Evolutionary conservation across 2,113 vertebrate genomes (phyloP), one percentile per base, ranked within the genome.

Genomic region (Ochotona princeps): DNA sequence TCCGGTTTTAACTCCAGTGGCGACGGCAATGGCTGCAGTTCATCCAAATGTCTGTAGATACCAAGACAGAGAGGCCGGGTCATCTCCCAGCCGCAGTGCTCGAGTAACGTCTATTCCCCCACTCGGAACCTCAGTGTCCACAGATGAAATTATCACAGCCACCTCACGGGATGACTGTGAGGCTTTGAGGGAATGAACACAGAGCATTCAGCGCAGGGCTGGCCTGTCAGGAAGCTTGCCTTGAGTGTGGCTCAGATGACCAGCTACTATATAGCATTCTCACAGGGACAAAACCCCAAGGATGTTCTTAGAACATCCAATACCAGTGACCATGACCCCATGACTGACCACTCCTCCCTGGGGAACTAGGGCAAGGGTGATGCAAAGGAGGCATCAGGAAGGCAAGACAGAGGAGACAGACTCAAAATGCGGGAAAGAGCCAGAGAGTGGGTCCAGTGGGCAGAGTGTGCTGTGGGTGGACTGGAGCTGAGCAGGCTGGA

Each of bases 41-140:
- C 97, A 25, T 97, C 96, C 12, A 72, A 81, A 75, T 97, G 95
- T 73, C 97, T 97, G 83, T 44, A 91, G 8, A 66, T 1, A 12
- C 61, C 72, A 72, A 51, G n/a, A 89, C 5, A 94, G 65, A 87
- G 57, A 72, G 54, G 32, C 70, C 47, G 54, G 23, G 35, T 74
- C 49, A 38, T 23, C 73, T 65, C 49, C 11, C 15, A 73, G 84
- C 21, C 66, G 20, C 0, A 44, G 13, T 65, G 11, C 51, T 30
- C 1, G 7, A 11, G 18, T 9, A 21, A 35, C 51, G 30, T 44
- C 44, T 32, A 18, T 23, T 76, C 18, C 13, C 35, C 23, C 20
- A 78, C 8, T n/a, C 20, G 49, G n/a, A 79, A 69, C 28, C 67
- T 80, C 60, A 32, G 57, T 11, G 47, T 94, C 44, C 63, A 70